Conservation (phyloP, 2,888 invertebrate species). For the Polymixis flavicincta region DNA sequence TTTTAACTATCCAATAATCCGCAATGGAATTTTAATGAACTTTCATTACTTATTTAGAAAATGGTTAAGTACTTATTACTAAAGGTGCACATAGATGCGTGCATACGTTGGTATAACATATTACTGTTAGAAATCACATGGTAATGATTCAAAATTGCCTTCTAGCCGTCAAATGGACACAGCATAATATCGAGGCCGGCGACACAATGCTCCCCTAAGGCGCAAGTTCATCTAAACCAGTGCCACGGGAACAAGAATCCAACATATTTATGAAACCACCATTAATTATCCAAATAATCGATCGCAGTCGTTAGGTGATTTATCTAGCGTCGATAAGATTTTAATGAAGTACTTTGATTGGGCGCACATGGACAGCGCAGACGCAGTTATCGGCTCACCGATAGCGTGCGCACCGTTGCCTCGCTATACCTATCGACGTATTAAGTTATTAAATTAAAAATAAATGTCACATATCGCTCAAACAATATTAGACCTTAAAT, state of each 20-base stretch:
- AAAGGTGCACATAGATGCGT: neutral
- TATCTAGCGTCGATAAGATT: constrained; percentile 90
- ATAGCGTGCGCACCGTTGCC: constrained; percentile 86
- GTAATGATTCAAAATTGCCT: constrained; percentile 58
- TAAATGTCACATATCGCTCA: constrained; percentile 72
- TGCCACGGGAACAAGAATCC: constrained; percentile 82
- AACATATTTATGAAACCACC: constrained; percentile 87
- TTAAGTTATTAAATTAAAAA: constrained; percentile 90
- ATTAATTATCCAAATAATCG: constrained; percentile 91
- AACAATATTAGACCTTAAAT: constrained; percentile 75
- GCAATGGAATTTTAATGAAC: no score
- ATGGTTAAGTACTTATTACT: neutral
- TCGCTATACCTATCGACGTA: constrained; percentile 87
- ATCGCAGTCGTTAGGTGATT: constrained; percentile 90
- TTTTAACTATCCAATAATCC: neutral
- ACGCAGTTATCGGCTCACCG: constrained; percentile 84
- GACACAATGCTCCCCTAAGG: constrained; percentile 73
- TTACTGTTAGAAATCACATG: constrained; percentile 42
- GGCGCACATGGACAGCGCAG: constrained; percentile 85
- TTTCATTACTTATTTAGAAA: neutral
- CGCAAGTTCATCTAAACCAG: constrained; percentile 75
- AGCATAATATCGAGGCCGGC: constrained; percentile 59
- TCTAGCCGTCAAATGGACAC: constrained; percentile 22
- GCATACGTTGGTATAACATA: neutral
- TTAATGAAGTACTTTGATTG: constrained; percentile 91